phyloP scores from a whole-genome alignment of 1,140 invertebrate genomes.

The Myzus persicae region DNA sequence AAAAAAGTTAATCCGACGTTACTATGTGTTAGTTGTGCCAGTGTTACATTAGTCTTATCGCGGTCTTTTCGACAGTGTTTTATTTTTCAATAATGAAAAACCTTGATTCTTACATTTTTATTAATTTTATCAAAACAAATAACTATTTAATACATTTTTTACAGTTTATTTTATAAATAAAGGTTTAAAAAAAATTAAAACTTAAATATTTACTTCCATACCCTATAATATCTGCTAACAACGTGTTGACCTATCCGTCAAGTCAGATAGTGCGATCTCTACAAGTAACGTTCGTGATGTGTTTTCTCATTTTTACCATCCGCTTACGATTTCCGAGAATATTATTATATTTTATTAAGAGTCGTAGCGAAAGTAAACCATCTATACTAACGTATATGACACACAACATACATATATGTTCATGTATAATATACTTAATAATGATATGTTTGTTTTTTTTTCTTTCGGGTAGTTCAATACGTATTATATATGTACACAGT shows the following conservation, averaged over 20 bases:
- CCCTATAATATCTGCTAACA: too few species aligned
- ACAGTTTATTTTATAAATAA: too few species aligned
- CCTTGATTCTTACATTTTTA: too few species aligned
- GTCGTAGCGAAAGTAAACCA: neutral
- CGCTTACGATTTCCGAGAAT: neutral
- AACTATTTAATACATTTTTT: too few species aligned
- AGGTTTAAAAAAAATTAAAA: too few species aligned
- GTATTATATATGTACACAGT: neutral
- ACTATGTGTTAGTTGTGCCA: too few species aligned
- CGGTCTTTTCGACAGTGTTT: too few species aligned
- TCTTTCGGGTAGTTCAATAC: neutral
- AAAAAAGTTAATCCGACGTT: too few species aligned
- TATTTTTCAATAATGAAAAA: too few species aligned
- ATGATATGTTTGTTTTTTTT: neutral
- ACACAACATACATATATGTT: neutral
- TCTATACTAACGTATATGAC: neutral
- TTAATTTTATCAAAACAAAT: too few species aligned
- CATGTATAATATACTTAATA: neutral
- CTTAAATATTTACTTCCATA: too few species aligned
- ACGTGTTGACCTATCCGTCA: neutral
- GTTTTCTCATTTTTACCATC: neutral
- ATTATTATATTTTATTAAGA: neutral
- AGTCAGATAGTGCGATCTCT: neutral
- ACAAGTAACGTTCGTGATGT: neutral
- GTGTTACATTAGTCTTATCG: too few species aligned